A percentile compares a stretch with the other conserved stretches of the same genome.
These are phyloP conservation scores for Iguana delicatissima DNA, from an alignment of 2,797 vertebrate genomes.

Conservation along the genomic window DNA sequence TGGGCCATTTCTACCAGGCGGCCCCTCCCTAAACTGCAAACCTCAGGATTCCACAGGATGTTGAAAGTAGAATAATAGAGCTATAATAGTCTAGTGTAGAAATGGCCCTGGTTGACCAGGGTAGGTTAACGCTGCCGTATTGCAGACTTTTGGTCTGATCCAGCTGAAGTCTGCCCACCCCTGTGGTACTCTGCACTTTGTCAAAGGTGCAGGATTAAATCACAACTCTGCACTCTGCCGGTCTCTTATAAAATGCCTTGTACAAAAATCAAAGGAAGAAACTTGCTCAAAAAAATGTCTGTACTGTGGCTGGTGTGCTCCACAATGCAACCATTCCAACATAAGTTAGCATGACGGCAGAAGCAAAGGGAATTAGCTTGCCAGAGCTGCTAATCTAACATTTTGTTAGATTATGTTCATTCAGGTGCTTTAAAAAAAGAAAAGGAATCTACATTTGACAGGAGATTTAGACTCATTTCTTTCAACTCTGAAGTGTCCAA, in stretches of 20 bases:
- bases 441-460: constrained; percentile 23
- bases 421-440: constrained; percentile 48
- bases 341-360: not conserved
- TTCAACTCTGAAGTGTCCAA: constrained; percentile 56
- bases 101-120: not conserved
- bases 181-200: not conserved
- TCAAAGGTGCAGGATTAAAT: not conserved
- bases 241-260: not conserved
- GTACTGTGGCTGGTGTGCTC: not conserved
- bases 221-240: not conserved
- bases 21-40: no score
- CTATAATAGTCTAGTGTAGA: no score
- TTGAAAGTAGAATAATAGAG: no score
- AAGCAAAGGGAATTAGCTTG: constrained; percentile 57
- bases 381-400: constrained; percentile 45
- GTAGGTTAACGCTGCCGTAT: not conserved
- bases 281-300: not conserved
- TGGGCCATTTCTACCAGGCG: no score
- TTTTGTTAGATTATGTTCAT: constrained; percentile 52
- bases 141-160: not conserved
- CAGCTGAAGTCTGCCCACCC: not conserved
- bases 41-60: no score
- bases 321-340: not conserved
- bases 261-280: not conserved
- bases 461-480: constrained; percentile 53